Evolutionary conservation across 2,888 invertebrate genomes (phyloP).

Genomic region (Oegoconia quadripuncta): DNA sequence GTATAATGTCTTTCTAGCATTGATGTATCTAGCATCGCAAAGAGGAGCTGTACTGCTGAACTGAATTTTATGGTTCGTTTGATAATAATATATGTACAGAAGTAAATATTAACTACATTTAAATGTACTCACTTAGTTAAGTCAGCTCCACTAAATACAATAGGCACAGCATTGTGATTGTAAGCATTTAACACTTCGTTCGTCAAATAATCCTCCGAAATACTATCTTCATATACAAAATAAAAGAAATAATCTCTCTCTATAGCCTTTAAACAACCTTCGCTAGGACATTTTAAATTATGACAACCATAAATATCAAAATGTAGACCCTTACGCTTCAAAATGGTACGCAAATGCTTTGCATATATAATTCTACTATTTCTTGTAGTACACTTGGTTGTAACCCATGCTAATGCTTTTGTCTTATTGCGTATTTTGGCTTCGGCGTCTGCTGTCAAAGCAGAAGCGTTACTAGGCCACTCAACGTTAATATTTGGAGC

Average conservation of each 20-base stretch:
- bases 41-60: too few species aligned
- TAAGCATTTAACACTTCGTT: constrained; percentile 58
- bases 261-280: constrained; percentile 36
- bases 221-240: constrained; percentile 44
- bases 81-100: too few species aligned
- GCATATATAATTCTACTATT: constrained; percentile 25
- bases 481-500: constrained; percentile 39
- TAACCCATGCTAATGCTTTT: constrained; percentile 35
- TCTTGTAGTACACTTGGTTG: constrained; percentile 34
- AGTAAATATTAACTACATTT: too few species aligned
- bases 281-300: constrained; percentile 33
- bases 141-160: constrained; percentile 82
- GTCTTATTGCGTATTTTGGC: constrained; percentile 22
- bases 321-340: constrained; percentile 37
- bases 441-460: neutral
- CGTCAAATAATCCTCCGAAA: constrained; percentile 55
- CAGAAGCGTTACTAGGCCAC: constrained; percentile 29
- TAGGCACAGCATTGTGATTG: constrained; percentile 80
- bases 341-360: constrained; percentile 54
- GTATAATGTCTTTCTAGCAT: too few species aligned
- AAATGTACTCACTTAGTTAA: constrained; percentile 71
- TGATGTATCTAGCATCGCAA: too few species aligned
- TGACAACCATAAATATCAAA: constrained; percentile 73
- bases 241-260: constrained; percentile 57
- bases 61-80: too few species aligned